Percentiles rank a stretch among this genome's conserved stretches.
Conservation (phyloP, 2,888 invertebrate genomes). For the Helleia helle region DNA sequence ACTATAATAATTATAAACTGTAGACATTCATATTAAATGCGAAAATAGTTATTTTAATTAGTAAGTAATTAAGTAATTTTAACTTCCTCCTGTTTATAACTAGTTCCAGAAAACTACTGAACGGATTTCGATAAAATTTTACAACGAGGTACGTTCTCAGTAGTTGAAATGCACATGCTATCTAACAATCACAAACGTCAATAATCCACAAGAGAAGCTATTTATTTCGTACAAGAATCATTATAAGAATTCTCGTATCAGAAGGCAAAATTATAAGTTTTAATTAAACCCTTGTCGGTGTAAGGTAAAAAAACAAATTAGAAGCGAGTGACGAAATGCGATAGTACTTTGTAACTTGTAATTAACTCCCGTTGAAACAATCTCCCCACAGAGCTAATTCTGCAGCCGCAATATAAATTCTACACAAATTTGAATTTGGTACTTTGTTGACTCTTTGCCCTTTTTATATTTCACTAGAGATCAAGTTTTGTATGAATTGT, state of each 20-base stretch:
- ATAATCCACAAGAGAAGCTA: too few species aligned
- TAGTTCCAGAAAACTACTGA: too few species aligned
- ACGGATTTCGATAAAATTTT: too few species aligned
- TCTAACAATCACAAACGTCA: too few species aligned
- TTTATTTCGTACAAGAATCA: background rate
- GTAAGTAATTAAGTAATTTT: too few species aligned
- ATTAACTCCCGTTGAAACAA: conserved; percentile 34
- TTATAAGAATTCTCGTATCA: conserved; percentile 9
- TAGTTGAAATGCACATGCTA: too few species aligned
- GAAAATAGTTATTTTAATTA: too few species aligned
- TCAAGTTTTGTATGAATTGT: background rate
- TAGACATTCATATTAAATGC: too few species aligned
- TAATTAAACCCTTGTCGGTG: conserved; percentile 16
- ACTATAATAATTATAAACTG: too few species aligned
- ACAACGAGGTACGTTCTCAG: too few species aligned
- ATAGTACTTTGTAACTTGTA: conserved; percentile 34
- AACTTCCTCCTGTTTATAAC: too few species aligned
- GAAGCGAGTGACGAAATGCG: conserved; percentile 18
- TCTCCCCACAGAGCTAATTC: conserved; percentile 20
- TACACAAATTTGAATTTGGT: conserved; percentile 9
- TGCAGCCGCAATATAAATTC: conserved; percentile 11
- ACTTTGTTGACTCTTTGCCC: conserved; percentile 4
- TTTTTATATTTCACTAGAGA: background rate
- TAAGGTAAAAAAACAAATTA: conserved; percentile 16
- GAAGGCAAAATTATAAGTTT: conserved; percentile 12